Percentiles rank a stretch among this genome's conserved stretches.
Conservation (phyloP, 2,888 invertebrate genomes). For the Agrotis segetum region DNA sequence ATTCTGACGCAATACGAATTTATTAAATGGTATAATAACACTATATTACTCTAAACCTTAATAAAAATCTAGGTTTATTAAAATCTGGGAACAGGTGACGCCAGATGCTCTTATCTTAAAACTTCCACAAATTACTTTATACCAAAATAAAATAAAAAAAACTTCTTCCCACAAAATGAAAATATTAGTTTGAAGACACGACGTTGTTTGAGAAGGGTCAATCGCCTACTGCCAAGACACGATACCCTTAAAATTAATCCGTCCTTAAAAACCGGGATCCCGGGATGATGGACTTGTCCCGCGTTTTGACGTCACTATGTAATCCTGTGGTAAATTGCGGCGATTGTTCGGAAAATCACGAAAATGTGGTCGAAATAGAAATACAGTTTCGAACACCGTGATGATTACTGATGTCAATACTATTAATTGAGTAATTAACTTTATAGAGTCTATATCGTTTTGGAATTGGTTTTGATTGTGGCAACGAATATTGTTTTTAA, state of each 20-base stretch:
- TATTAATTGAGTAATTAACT: slow-evolving; percentile 31
- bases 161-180: slow-evolving; percentile 33
- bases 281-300: slow-evolving; percentile 35
- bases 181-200: slow-evolving; percentile 43
- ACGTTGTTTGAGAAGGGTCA: slow-evolving; percentile 60
- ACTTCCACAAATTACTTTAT: slow-evolving; percentile 15
- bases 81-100: slow-evolving; percentile 36
- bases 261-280: slow-evolving; percentile 44
- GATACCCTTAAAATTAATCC: slow-evolving; percentile 59
- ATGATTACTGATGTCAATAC: slow-evolving; percentile 33
- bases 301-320: slow-evolving; percentile 53
- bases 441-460: slow-evolving; percentile 17
- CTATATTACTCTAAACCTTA: neutral
- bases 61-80: slow-evolving; percentile 19
- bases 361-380: slow-evolving; percentile 37
- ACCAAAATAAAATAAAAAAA: slow-evolving; percentile 31
- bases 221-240: slow-evolving; percentile 32
- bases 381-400: slow-evolving; percentile 45
- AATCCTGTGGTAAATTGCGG: slow-evolving; percentile 45
- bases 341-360: slow-evolving; percentile 46
- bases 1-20: neutral
- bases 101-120: slow-evolving; percentile 30
- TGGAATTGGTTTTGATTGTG: slow-evolving; percentile 27
- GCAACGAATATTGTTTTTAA: slow-evolving; percentile 21
- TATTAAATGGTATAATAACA: neutral